Evolutionary conservation across 2,888 invertebrate genomes (phyloP).

Genomic region (Tipula unca): DNA sequence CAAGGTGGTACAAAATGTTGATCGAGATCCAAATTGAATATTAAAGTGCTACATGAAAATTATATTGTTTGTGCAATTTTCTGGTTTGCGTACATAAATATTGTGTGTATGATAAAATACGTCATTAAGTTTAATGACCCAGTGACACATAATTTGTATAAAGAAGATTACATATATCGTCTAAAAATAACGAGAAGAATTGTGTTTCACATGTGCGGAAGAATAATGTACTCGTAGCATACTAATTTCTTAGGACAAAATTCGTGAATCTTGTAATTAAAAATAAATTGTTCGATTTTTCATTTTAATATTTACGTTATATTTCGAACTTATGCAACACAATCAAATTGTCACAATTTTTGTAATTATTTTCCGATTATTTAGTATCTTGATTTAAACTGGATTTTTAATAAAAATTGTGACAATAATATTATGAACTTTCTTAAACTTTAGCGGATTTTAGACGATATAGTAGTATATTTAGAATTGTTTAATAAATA

Average conservation of each 20-base stretch:
- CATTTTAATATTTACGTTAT: background rate
- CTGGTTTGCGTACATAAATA: background rate
- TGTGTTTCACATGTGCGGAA: background rate
- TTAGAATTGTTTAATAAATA: too few relatives aligned
- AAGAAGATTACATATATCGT: background rate
- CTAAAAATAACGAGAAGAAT: background rate
- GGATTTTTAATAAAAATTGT: too few relatives aligned
- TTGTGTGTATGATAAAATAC: background rate
- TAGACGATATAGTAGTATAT: too few relatives aligned
- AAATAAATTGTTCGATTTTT: background rate
- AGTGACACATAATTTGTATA: background rate
- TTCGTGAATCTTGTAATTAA: background rate
- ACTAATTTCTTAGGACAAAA: background rate
- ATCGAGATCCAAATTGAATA: background rate
- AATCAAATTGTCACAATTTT: too few relatives aligned
- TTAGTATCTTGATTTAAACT: too few relatives aligned
- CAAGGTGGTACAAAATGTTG: background rate
- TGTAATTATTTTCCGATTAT: too few relatives aligned
- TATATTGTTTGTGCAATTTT: background rate
- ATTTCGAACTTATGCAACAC: too few relatives aligned
- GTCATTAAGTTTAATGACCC: background rate
- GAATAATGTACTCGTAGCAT: background rate
- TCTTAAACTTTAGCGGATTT: too few relatives aligned
- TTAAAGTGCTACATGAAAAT: background rate
- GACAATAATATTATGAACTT: too few relatives aligned